Evolutionary conservation across 2,113 vertebrate genomes (phyloP), one percentile per base, ranked within the genome.

Genomic region (Ammodytes dubius): DNA sequence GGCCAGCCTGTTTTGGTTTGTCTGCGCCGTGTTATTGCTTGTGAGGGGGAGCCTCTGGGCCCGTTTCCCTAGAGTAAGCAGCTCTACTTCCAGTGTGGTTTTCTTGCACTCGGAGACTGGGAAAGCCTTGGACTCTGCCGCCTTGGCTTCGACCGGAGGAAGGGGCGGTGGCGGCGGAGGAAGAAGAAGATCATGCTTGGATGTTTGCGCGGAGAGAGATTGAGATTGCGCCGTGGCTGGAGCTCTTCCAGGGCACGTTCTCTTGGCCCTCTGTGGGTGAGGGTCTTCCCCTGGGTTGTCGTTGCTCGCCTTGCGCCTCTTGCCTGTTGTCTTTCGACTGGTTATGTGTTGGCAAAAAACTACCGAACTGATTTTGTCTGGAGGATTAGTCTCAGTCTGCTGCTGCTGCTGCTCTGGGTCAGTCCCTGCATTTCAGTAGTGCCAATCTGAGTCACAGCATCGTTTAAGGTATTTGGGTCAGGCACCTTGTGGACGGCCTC

Each of bases 31-130:
- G 88, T 87, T 95, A 89, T 79, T 96, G 92, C 92, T 92, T 86
- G 84, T 78, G 69, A 87, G 89, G 90, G 89, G 89, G 90, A 93
- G 92, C 88, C 63, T 83, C 82, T 87, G 94, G 88, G 93, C 90
- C 19, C 74, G 87, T 94, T 90, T 95, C 91, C 93, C 93, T 93
- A 88, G 93, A 95, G 95, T 92, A 92, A 92, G 88, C 66, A 94
- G 93, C 85, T 94, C 92, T 86, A 94, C 94, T 93, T 92, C 94
- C 93, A 94, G 82, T 49, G 50, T 70, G 91, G 82, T 88, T 94
- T 95, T 89, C 86, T 82, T 88, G 82, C 84, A 70, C 79, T 93
- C 91, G 73, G 88, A 70, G 89, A 93, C 89, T 86, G 91, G 92
- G 95, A 94, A 94, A 87, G 93, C 91, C 81, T 81, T 89, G 47